Evolutionary conservation across 1,140 invertebrate genomes (phyloP), one percentile per base, ranked within the genome.

Genomic region (Cydia strobilella): DNA sequence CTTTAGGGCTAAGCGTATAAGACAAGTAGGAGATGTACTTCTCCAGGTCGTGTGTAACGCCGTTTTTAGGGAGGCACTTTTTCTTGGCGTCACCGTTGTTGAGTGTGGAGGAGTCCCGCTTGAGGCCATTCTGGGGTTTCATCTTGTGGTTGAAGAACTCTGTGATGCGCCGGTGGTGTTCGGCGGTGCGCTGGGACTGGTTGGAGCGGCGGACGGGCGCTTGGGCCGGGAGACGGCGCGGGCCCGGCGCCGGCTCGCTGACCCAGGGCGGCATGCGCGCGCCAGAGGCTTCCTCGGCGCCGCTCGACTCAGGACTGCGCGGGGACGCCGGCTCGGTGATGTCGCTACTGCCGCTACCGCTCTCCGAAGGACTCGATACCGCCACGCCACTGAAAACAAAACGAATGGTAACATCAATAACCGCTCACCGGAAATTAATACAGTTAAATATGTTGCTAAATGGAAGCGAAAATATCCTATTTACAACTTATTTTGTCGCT

Each of bases 91-190:
- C 89, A 78, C 86, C 87, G 75, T 84, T 87, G 73, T 48, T 77
- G 74, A 82, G 73, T 9, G 80, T 77, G 74, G 83, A 80, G 59
- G 86, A 78, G 62, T 94, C 92, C n/a, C 90, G 82, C 85, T 93
- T 93, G 77, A 93, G 74, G 66, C 88, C 90, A 78, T 93, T 94
- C 81, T 95, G 94, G 10, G 95, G 94, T 87, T 97, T 97, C 88
- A 96, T 95, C 86, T 97, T 96, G 3, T 96, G 94, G 81, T 96
- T 97, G 81, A 97, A 97, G 85, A 96, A 97, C 82, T 97, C 96
- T 1, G 96, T 97, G 81, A 97, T 97, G 85, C 91, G 88, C 79
- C 87, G 90, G 71, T 87, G 87, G 65, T 79, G 54, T 23, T 59
- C 54, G 7, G 54, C 54, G 20, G 54, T 59, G 48, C 48, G 48